phyloP scores from a whole-genome alignment of 1,140 invertebrate species.

The Papilio helenus region DNA sequence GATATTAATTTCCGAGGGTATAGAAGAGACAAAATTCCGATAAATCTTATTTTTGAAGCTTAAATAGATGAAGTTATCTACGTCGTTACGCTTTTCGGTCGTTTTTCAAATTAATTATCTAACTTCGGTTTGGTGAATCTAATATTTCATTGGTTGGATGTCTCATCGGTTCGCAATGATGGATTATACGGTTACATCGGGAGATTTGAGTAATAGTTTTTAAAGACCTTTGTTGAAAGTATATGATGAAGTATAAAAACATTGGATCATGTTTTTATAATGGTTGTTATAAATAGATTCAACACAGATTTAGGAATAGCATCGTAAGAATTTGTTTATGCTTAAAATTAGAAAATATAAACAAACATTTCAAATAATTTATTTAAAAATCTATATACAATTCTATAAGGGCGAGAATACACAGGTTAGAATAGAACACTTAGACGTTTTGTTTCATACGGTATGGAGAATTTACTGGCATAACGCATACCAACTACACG shows the following conservation, averaged over 20 bases:
- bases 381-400: constrained; percentile 21
- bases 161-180: constrained; percentile 30
- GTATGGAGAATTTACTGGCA: too few relatives aligned
- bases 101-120: constrained; percentile 39
- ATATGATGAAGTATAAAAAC: background rate
- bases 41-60: constrained; percentile 33
- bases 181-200: constrained; percentile 27
- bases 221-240: background rate
- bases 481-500: too few relatives aligned
- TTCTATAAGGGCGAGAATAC: too few relatives aligned
- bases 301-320: background rate
- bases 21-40: constrained; percentile 26
- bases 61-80: constrained; percentile 33
- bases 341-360: constrained; percentile 1
- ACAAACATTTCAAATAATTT: background rate
- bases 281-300: background rate
- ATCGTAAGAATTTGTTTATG: background rate
- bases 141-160: constrained; percentile 25
- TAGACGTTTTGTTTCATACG: too few relatives aligned
- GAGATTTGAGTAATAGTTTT: constrained; percentile 9
- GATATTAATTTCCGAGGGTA: constrained; percentile 7
- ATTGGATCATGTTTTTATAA: background rate
- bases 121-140: constrained; percentile 28
- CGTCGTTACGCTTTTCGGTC: constrained; percentile 16
- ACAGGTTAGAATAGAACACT: too few relatives aligned